Base-by-base conservation (phyloP, 23 tunicate genomes). In the Clavelina lepadiformis region DNA sequence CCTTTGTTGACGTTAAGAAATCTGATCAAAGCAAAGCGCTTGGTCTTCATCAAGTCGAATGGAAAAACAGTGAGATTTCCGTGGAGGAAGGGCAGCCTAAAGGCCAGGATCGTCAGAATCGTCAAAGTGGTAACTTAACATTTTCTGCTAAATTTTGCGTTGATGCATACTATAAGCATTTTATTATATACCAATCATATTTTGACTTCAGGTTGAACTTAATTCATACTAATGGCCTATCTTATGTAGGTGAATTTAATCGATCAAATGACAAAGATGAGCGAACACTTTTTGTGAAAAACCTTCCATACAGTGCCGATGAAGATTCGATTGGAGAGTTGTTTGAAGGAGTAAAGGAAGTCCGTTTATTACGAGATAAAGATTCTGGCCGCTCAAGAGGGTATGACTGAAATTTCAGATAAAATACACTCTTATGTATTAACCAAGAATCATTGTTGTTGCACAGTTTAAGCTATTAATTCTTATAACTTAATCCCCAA, bases 341-440 rank as follows among this genome's bases (percentile, higher is more conserved):
- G 24, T 88, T 88, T 56, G 82, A 88, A n/a, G 73, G 68, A n/a
- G 96, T 88, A 13, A 68, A 68, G 61, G 96, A 88, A 73, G 96
- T 88, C 27, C 77, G 96, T 31, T 28, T 88, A 23, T 47, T 78
- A 19, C 52, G 29, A 0, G 82, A 88, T 35, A 28, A 88, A 5
- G 77, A 74, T 2, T 69, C 77, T 33, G 88, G 88, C 44, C 45
- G 72, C 27, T 32, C 82, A 4, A 80, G 66, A 67, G 96, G 96
- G 96, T 88, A 37, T 38, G 72, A 58, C 33, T 1, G n/a, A n/a
- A n/a, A n/a, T n/a, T n/a, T n/a, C n/a, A n/a, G n/a, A n/a, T n/a
- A n/a, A n/a, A n/a, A n/a, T n/a, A n/a, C n/a, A n/a, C n/a, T n/a
- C n/a, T n/a, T n/a, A n/a, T n/a, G n/a, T n/a, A n/a, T n/a, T n/a